Conservation (phyloP, 2,888 invertebrate genomes). For the Phyllotreta cruciferae region DNA sequence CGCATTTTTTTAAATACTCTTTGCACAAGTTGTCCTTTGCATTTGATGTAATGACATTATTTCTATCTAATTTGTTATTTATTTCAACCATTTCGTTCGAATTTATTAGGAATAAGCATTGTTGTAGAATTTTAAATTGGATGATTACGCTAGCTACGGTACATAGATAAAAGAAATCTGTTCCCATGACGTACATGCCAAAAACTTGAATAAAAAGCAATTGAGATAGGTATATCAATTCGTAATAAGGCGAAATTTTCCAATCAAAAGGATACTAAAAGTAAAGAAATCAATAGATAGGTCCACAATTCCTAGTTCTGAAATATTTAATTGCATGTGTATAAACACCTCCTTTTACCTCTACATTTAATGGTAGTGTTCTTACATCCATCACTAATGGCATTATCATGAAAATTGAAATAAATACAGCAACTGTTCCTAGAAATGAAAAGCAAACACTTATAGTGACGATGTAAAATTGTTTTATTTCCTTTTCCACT, state of each 20-base stretch:
- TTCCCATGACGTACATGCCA: background rate
- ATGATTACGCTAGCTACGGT: background rate
- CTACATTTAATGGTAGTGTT: too few relatives aligned
- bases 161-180: background rate
- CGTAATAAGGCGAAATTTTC: background rate
- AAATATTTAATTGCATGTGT: too few relatives aligned
- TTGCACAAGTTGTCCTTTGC: background rate
- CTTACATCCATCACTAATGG: too few relatives aligned
- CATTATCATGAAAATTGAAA: too few relatives aligned
- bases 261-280: constrained; percentile 3
- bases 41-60: background rate
- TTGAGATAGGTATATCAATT: background rate
- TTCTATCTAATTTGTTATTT: background rate
- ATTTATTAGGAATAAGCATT: background rate
- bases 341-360: too few relatives aligned
- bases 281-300: background rate
- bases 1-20: background rate
- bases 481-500: too few relatives aligned
- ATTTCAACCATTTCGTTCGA: background rate
- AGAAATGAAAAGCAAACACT: too few relatives aligned
- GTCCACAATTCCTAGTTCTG: too few relatives aligned
- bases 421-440: too few relatives aligned
- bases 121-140: background rate
- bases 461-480: too few relatives aligned
- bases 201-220: background rate